Base-by-base conservation (phyloP, 2,797 vertebrate genomes). In the Rhinophrynus dorsalis region DNA sequence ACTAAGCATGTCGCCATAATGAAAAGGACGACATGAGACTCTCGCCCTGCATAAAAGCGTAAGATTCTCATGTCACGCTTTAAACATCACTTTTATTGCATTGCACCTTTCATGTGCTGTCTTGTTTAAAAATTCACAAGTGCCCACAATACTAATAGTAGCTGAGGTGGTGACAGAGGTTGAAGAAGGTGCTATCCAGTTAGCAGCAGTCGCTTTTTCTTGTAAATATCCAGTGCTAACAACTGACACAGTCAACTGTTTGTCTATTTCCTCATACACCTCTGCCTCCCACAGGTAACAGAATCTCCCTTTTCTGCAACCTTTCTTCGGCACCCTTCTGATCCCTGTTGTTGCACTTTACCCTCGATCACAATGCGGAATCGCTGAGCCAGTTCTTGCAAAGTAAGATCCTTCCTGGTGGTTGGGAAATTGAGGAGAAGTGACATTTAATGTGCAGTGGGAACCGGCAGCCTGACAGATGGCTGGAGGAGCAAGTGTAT, bases 281-380 rank as follows among this genome's bases (percentile, higher is more conserved):
- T 67, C 42, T 29, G 30, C 45, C 60, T 67, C 40, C 66, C 47
- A 13, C 50, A 17, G 20, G 60, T 21, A 30, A 23, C 29, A 11
- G 27, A 20, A 20, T 52, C 75, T 63, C 44, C 76, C 35, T 68
- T 40, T 52, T 67, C 66, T 72, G 75, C 79, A 74, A 55, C 23
- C 60, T 72, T 70, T 71, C 60, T 76, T 69, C 75, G 73, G 76
- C 70, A 76, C 61, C 76, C 80, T 76, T 77, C 79, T 74, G 32
- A 81, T 50, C 78, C 82, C 80, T 58, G 32, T 37, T 44, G 64
- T 32, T 67, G 61, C 65, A 90, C 81, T 79, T 84, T 87, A 15
- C 90, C 91, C 80, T 92, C 91, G 64, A 92, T 82, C 79, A 92
- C 89, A 67, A 91, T 86, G 26, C 80, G 74, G 64, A 90, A 85